Evolutionary conservation across 2,888 invertebrate species (phyloP), one percentile per base, ranked within the genome.

Genomic region (Minunthozetes semirufus): DNA sequence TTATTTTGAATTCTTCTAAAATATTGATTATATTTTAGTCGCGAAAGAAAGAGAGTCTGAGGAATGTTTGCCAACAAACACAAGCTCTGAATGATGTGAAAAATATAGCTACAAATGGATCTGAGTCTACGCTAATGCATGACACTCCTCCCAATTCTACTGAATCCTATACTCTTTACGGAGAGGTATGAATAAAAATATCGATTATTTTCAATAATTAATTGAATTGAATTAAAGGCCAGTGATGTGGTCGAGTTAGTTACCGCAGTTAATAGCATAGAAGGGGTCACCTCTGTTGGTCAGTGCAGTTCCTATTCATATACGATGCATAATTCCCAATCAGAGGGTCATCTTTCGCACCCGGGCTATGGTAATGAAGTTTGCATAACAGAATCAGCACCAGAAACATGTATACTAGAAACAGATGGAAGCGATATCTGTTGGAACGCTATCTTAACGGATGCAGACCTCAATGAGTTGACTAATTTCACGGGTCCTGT

Each of bases 381-480:
- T 46, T 74, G 74, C 68, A 38, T 74, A n/a, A 46, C 38, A 9
- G 61, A 33, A 13, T 6, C 73, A 11, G 68, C 29, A 33, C 8
- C 46, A 15, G 50, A 48, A n/a, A n/a, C 66, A 9, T 72, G 68
- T 74, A 66, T 74, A 25, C 46, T 74, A 5, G 74, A 66, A 56
- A 56, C 68, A 19, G 74, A 74, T 70, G 73, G 72, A 8, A 75
- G 73, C n/a, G 78, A 78, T 29, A 75, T 79, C 11, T 79, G 78
- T 61, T 79, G 79, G 79, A 79, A 78, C 27, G 76, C 77, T 33
- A 77, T 79, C 11, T 72, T 79, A 2, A 78, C 77, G 4, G 79
- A 79, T 66, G 77, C 77, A 22, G 79, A 79, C 38, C 70, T 79
- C 38, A 71, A 72, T 33, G 79, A 79, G 56, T 61, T 79, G 63